Evolutionary conservation across 2,113 vertebrate species (phyloP), one percentile per base, ranked within the genome.

Genomic region (Periophthalmodon schlosseri): DNA sequence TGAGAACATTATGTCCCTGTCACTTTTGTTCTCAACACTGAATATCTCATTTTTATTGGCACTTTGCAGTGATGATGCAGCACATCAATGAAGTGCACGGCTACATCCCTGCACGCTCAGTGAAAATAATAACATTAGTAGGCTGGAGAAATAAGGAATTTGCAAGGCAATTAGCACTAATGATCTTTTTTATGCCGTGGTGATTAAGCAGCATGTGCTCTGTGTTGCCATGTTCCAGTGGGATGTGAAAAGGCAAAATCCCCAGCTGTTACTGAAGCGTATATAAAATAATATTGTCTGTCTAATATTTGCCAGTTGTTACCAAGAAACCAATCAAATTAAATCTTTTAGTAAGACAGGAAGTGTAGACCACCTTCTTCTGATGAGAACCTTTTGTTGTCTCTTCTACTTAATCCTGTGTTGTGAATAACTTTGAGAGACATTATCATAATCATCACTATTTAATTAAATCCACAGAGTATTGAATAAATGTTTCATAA

Each of bases 161-260:
- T 91, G 86, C 88, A 91, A 92, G 78, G 63, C 87, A 90, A 91
- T 91, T 87, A 86, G 79, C 64, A 52, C 79, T 91, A 91, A 93
- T 91, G 69, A 88, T 88, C 68, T 84, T 86, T 91, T 91, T 88
- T 65, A 65, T 65, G 89, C 84, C 78, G 87, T 90, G 83, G 75
- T 89, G 80, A 92, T 91, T 90, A 84, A 83, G 68, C 69, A 73
- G 63, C 57, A 72, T 77, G 75, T 83, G 69, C 82, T 82, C 71
- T 47, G 74, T 60, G 80, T 67, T 89, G 23, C 57, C 79, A 75
- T 84, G 80, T 85, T 90, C 80, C 76, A 61, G 69, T 28, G 78
- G 69, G 81, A 73, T 73, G 34, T 70, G 73, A 73, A 81, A 75
- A 84, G 71, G 20, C 28, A 58, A 68, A 72, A 46, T 60, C 58